A percentile compares a stretch with the other conserved stretches of the same genome.
Evolutionary conservation across 2,888 invertebrate genomes (phyloP).

Genomic region (Torymus tubicola): DNA sequence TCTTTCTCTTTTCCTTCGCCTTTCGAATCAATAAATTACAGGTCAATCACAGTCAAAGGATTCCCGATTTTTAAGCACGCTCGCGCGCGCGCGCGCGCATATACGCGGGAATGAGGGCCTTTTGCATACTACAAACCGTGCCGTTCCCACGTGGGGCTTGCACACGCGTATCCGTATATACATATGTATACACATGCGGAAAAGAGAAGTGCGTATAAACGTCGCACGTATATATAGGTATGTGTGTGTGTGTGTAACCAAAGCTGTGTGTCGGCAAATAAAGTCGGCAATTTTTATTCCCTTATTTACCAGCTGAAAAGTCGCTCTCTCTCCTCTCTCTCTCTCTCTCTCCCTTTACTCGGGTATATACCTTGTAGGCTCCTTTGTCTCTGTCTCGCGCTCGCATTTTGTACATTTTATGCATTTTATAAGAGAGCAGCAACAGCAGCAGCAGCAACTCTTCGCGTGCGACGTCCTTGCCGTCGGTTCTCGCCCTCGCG

Average conservation of each 20-base stretch:
- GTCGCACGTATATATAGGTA: too few relatives aligned
- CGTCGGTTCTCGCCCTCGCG: too few relatives aligned
- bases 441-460: too few relatives aligned
- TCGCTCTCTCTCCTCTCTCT: not conserved
- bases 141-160: conserved; percentile 34
- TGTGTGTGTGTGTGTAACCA: conserved; percentile 62
- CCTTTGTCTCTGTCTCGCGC: conserved; percentile 26
- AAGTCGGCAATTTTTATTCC: conserved; percentile 53
- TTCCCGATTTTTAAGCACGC: not conserved
- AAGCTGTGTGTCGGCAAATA: conserved; percentile 56
- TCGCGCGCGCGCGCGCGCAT: not conserved
- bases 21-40: conserved; percentile 16
- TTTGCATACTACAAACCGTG: not conserved
- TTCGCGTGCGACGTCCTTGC: too few relatives aligned
- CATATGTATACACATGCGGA: conserved; percentile 42
- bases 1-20: not conserved
- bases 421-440: not conserved
- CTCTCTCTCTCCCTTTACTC: not conserved
- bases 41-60: conserved; percentile 31
- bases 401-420: conserved; percentile 31
- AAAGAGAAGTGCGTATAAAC: conserved; percentile 58
- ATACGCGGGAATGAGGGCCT: conserved; percentile 3
- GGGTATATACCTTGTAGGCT: conserved; percentile 19
- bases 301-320: conserved; percentile 50
- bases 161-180: not conserved